Percentiles rank a stretch among this genome's conserved stretches.
phyloP scores from a whole-genome alignment of 2,888 invertebrate genomes.

The Euspilapteryx auroguttella region DNA sequence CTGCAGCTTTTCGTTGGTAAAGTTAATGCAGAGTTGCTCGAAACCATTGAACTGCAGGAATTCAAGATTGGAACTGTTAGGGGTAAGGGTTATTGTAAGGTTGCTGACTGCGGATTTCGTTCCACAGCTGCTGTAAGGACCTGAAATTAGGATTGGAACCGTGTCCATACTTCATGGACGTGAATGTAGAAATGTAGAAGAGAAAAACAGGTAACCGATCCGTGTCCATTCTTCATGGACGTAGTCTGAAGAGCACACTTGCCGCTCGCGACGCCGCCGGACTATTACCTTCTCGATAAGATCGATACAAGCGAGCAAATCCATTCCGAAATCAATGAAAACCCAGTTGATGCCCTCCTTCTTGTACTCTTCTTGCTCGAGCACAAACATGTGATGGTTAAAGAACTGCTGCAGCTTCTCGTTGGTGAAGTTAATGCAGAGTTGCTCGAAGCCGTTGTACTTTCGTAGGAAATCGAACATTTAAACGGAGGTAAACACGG shows the following conservation, averaged over 20 bases:
- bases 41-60: conserved; percentile 87
- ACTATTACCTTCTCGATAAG: conserved; percentile 99
- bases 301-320: conserved; percentile 95
- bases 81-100: conserved; percentile 23
- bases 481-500: conserved; percentile 22
- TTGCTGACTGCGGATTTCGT: conserved; percentile 39
- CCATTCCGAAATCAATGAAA: conserved; percentile 59
- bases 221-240: conserved; percentile 7
- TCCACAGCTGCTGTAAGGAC: conserved; percentile 30
- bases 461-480: conserved; percentile 40
- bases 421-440: conserved; percentile 99
- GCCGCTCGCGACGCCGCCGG: background rate
- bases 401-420: conserved; percentile 99
- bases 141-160: conserved; percentile 13
- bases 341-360: conserved; percentile 96
- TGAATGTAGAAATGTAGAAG: too few relatives aligned
- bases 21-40: conserved; percentile 98
- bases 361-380: conserved; percentile 99
- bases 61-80: conserved; percentile 28
- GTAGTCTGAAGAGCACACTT: conserved; percentile 2
- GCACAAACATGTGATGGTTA: conserved; percentile 99
- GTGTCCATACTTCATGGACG: conserved; percentile 5
- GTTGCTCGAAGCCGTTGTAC: conserved; percentile 97
- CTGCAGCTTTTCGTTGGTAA: conserved; percentile 96
- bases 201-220: too few relatives aligned